Base-by-base conservation (phyloP, 2,113 vertebrate species). In the Casuarius casuarius region DNA sequence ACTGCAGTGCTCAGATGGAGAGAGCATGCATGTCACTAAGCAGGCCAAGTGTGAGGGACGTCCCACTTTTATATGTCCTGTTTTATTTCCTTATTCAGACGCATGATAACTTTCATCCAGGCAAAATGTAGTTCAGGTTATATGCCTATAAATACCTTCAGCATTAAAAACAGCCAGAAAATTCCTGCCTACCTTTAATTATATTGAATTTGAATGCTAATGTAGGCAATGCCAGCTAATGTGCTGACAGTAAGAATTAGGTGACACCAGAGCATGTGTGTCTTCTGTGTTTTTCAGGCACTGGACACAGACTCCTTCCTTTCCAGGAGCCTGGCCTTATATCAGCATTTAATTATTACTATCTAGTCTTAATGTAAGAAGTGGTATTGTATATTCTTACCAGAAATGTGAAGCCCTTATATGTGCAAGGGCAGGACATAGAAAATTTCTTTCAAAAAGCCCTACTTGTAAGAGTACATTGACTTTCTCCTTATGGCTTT, bases 1-100 rank as follows among this genome's bases (percentile, higher is more conserved):
- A 61, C 52, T 90, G 56, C 58, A 16, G 68, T 51, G 71, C 80
- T 94, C 81, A 79, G 54, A 12, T 62, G 72, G 70, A 83, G 68
- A 84, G 59, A 91, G 66, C 67, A 78, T 25, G 77, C 87, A 83
- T 77, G 86, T 90, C 78, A 70, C 74, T 92, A 95, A 95, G n/a
- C 84, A 91, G 81, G 88, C 54, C 84, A 67, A 73, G 89, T 91
- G 87, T 82, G 94, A 93, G 96, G 96, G 92, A 68, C 4, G 74
- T 94, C 91, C 92, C 82, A 93, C 61, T 96, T 92, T 59, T 17
- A 13, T 44, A 56, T 26, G 74, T 70, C 89, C 83, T 70, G 61
- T 72, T 95, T 88, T 58, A 35, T 56, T 94, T 46, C 33, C 13
- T 52, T 52, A 58, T 87, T 89, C 77, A 61, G 35, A 58, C 86